A percentile compares a stretch with the other conserved stretches of the same genome.
Evolutionary conservation across 2,797 vertebrate genomes (phyloP).

Genomic region (Sebastes elongatus): DNA sequence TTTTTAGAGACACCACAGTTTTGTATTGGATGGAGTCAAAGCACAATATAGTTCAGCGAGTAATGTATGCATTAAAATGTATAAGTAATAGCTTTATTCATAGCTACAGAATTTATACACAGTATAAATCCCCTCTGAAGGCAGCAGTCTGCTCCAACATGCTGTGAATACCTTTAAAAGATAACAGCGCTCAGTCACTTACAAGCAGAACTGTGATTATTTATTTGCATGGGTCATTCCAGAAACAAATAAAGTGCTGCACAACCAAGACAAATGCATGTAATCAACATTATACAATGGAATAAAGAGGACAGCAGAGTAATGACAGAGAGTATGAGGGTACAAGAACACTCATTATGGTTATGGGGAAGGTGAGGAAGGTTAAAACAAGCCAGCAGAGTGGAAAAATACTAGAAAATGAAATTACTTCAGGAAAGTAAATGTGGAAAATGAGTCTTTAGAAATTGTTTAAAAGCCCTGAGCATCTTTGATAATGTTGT

Average conservation of each 20-base stretch:
- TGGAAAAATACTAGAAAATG: background rate
- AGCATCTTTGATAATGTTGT: background rate
- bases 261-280: conserved; percentile 4
- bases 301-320: background rate
- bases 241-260: conserved; percentile 15
- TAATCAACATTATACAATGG: background rate
- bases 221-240: conserved; percentile 26
- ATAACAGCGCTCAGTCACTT: background rate
- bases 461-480: background rate
- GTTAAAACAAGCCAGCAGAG: conserved; percentile 20
- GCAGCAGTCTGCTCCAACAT: conserved; percentile 11
- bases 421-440: conserved; percentile 2
- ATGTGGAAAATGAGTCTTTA: background rate
- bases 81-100: conserved; percentile 21
- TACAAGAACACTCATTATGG: background rate
- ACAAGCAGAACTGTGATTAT: conserved; percentile 18
- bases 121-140: conserved; percentile 18
- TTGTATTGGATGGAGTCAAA: background rate
- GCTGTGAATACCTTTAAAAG: conserved; percentile 10
- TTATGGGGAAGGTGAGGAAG: background rate
- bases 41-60: background rate
- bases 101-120: background rate
- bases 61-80: conserved; percentile 45
- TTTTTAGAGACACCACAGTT: background rate
- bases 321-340: background rate